Percentiles rank a stretch among this genome's conserved stretches.
Conservation (phyloP, 2,113 vertebrate species). For the Amazona guildingii region DNA sequence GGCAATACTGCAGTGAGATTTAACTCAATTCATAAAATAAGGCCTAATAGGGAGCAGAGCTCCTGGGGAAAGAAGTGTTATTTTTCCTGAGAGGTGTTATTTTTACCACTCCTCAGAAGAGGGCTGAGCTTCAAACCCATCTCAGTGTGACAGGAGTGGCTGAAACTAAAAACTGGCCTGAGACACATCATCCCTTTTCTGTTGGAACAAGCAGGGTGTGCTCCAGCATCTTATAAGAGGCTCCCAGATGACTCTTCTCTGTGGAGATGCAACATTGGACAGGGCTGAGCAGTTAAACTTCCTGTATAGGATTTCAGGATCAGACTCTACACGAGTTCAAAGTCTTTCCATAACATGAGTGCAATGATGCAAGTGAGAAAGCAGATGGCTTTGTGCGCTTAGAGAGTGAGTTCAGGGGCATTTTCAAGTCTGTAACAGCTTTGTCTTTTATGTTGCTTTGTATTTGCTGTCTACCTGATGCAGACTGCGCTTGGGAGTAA, state of each 20-base stretch:
- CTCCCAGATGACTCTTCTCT: not conserved
- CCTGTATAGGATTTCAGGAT: not conserved
- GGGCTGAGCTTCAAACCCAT: not conserved
- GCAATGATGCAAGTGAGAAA: constrained; percentile 44
- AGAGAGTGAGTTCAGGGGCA: not conserved
- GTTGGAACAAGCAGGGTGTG: not conserved
- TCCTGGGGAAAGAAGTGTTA: not conserved
- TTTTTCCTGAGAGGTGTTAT: not conserved
- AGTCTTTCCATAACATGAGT: not conserved
- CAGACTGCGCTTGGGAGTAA: not conserved
- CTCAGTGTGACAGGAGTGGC: not conserved
- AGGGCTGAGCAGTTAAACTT: not conserved
- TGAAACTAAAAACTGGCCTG: not conserved
- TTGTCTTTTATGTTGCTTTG: not conserved
- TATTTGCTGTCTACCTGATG: constrained; percentile 17
- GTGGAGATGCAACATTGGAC: not conserved
- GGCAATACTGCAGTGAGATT: not conserved
- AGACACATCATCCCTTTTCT: not conserved
- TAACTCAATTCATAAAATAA: not conserved
- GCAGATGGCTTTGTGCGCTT: constrained; percentile 6
- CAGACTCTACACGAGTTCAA: not conserved
- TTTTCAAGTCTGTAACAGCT: not conserved
- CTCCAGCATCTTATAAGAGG: not conserved
- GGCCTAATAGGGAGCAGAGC: not conserved
- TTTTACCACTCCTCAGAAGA: not conserved